Evolutionary conservation across 2,888 invertebrate species (phyloP).

Genomic region (Plebejus argus): DNA sequence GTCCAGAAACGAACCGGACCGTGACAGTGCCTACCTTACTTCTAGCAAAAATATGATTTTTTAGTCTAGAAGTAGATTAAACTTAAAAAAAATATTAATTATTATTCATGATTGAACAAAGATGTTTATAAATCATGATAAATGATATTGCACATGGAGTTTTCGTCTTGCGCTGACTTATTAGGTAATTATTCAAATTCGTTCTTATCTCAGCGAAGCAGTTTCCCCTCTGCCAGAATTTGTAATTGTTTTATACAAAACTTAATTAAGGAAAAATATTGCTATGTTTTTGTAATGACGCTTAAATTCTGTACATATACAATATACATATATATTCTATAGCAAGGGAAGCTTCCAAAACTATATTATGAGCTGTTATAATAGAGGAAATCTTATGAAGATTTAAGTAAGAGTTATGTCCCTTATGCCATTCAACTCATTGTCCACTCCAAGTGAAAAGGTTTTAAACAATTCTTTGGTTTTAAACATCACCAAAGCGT

Average conservation of each 20-base stretch:
- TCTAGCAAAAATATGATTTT: too few species aligned
- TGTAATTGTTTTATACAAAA: constrained; percentile 25
- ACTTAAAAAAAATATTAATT: background rate
- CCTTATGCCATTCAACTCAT: too few species aligned
- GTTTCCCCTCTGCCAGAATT: constrained; percentile 53
- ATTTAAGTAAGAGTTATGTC: too few species aligned
- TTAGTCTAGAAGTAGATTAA: too few species aligned
- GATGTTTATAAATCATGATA: constrained; percentile 3
- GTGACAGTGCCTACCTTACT: too few species aligned
- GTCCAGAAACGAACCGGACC: too few species aligned
- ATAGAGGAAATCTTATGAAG: too few species aligned
- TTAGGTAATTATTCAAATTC: constrained; percentile 75
- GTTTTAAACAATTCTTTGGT: too few species aligned
- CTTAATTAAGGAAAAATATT: constrained; percentile 29
- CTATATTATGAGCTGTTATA: too few species aligned
- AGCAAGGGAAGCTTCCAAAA: background rate
- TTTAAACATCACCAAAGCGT: too few species aligned
- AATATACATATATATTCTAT: background rate
- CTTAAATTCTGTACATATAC: background rate
- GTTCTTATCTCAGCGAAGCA: constrained; percentile 67
- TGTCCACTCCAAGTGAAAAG: too few species aligned
- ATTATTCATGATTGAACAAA: constrained; percentile 3
- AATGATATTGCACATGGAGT: constrained; percentile 8
- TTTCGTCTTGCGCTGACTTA: constrained; percentile 61
- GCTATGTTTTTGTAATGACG: constrained; percentile 1